These are phyloP conservation scores for Gonatopus flavifemur DNA, from an alignment of 1,140 invertebrate species.

Conservation along the genomic window DNA sequence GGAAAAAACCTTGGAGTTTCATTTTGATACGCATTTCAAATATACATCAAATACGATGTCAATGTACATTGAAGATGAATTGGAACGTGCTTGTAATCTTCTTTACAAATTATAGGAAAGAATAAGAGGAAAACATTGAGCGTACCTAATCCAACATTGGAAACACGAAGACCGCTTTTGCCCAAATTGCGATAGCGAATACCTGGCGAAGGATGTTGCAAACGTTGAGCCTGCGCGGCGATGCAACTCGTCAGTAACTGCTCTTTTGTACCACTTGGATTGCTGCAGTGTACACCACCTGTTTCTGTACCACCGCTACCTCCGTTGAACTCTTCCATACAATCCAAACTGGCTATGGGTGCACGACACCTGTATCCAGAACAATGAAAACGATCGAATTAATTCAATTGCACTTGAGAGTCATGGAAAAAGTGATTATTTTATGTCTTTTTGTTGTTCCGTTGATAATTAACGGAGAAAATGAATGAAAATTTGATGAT, in stretches of 20 bases:
- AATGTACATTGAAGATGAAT: slow-evolving; percentile 3
- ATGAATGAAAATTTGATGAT: no score
- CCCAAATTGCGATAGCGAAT: slow-evolving; percentile 88
- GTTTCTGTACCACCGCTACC: slow-evolving; percentile 41
- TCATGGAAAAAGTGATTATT: no score
- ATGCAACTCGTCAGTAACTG: slow-evolving; percentile 56
- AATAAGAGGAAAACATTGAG: slow-evolving; percentile 35
- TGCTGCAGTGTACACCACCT: slow-evolving; percentile 44
- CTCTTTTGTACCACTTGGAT: slow-evolving; percentile 57
- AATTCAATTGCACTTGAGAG: no score
- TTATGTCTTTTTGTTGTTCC: no score
- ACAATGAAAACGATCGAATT: no score
- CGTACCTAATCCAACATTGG: slow-evolving; percentile 84
- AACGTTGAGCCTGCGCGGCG: slow-evolving; percentile 51
- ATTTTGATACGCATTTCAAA: no score
- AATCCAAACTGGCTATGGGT: slow-evolving; percentile 87
- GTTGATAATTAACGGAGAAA: no score
- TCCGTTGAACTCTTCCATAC: slow-evolving; percentile 88
- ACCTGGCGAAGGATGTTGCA: slow-evolving; percentile 67
- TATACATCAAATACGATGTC: no score
- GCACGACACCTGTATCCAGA: slow-evolving; percentile 85
- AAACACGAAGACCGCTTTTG: slow-evolving; percentile 88
- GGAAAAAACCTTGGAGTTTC: no score
- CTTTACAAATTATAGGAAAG: slow-evolving; percentile 20
- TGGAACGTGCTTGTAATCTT: slow-evolving; percentile 4